Percentiles rank a stretch among this genome's conserved stretches.
Evolutionary conservation across 2,888 invertebrate genomes (phyloP).

Genomic region (Taenaris catops): DNA sequence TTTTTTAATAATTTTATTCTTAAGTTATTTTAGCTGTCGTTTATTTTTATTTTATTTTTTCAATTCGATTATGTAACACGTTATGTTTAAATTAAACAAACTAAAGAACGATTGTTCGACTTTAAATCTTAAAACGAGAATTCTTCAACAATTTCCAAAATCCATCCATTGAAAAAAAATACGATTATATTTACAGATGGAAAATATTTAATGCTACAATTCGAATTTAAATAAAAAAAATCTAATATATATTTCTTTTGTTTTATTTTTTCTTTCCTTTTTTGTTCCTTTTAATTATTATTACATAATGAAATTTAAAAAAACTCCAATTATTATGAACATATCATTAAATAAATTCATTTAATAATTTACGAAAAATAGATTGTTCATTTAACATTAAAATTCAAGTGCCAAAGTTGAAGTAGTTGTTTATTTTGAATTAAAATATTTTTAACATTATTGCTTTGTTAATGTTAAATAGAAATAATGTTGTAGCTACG

Average conservation of each 20-base stretch:
- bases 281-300: slow-evolving; percentile 35
- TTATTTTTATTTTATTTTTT: slow-evolving; percentile 49
- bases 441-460: slow-evolving; percentile 16
- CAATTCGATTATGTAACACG: slow-evolving; percentile 48
- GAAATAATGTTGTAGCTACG: slow-evolving; percentile 41
- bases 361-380: slow-evolving; percentile 28
- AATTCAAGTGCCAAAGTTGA: slow-evolving; percentile 29
- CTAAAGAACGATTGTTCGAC: slow-evolving; percentile 23
- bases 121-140: slow-evolving; percentile 28
- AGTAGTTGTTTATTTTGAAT: slow-evolving; percentile 15
- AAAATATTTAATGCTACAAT: slow-evolving; percentile 68
- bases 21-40: slow-evolving; percentile 68
- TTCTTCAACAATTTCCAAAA: slow-evolving; percentile 37
- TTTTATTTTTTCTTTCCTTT: slow-evolving; percentile 62
- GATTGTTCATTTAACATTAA: slow-evolving; percentile 20
- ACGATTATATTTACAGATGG: slow-evolving; percentile 65
- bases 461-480: slow-evolving; percentile 28
- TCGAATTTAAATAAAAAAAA: slow-evolving; percentile 68
- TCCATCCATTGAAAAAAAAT: slow-evolving; percentile 72
- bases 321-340: slow-evolving; percentile 48
- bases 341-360: slow-evolving; percentile 47
- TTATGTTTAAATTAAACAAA: slow-evolving; percentile 22
- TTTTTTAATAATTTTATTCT: slow-evolving; percentile 71
- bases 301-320: slow-evolving; percentile 23
- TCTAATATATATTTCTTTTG: slow-evolving; percentile 38